Percentiles rank a stretch among this genome's conserved stretches.
Evolutionary conservation across 2,113 vertebrate genomes (phyloP).

Genomic region (Sylvia atricapilla): DNA sequence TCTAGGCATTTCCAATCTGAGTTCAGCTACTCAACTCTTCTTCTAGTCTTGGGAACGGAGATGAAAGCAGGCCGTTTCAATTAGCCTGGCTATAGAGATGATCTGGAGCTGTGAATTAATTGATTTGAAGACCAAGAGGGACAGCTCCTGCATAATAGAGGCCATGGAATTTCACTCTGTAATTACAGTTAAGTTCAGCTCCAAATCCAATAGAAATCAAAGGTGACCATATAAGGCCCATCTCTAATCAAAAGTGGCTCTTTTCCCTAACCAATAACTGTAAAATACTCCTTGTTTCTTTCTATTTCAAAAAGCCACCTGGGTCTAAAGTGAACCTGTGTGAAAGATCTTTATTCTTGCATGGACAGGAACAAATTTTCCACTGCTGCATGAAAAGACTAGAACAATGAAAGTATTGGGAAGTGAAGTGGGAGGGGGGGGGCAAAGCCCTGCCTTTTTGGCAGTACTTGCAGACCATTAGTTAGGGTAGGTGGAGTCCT

Average conservation of each 20-base stretch:
- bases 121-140: conserved; percentile 48
- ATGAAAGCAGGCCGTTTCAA: conserved; percentile 43
- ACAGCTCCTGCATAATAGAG: conserved; percentile 42
- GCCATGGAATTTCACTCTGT: conserved; percentile 18
- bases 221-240: conserved; percentile 15
- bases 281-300: conserved; percentile 11
- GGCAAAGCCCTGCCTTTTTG: conserved; percentile 25
- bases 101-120: conserved; percentile 52
- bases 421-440: neutral
- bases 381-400: conserved; percentile 34
- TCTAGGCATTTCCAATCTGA: neutral
- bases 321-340: conserved; percentile 41
- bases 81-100: conserved; percentile 19
- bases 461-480: conserved; percentile 42
- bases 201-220: conserved; percentile 49
- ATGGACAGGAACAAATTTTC: conserved; percentile 27
- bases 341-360: conserved; percentile 28
- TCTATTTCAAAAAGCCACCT: conserved; percentile 12
- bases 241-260: conserved; percentile 23
- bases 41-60: neutral
- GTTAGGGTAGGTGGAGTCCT: conserved; percentile 47
- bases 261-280: neutral
- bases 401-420: conserved; percentile 38
- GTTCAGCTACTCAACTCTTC: conserved; percentile 7
- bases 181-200: conserved; percentile 48